phyloP scores from a whole-genome alignment of 35 echinoderm and acorn worm genomes.

The Lytechinus pictus region DNA sequence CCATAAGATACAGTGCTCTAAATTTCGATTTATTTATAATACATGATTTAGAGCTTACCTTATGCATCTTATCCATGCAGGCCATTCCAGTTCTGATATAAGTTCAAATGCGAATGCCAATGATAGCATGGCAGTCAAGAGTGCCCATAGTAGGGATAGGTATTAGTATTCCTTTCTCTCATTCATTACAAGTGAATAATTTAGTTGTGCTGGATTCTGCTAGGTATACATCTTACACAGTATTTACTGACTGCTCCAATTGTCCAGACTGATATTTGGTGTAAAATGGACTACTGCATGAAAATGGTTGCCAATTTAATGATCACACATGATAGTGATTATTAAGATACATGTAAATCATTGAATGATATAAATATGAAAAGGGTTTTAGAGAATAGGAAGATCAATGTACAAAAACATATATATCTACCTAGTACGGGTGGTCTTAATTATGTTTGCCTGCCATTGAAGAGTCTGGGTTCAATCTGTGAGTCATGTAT shows the following conservation, averaged over 20 bases:
- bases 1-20: too few relatives aligned
- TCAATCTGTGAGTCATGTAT: neutral
- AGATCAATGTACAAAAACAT: too few relatives aligned
- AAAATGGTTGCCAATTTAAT: neutral
- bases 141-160: neutral
- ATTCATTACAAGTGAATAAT: neutral
- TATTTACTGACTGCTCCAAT: neutral
- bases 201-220: neutral
- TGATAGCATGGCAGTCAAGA: neutral
- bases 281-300: too few relatives aligned
- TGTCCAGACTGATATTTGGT: neutral
- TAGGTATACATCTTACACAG: neutral
- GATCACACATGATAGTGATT: neutral
- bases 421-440: neutral
- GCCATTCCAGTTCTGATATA: neutral
- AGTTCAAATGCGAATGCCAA: neutral
- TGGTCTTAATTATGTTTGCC: neutral
- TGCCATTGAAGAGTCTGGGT: neutral
- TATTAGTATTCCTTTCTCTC: neutral
- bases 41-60: neutral
- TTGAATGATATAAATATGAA: neutral
- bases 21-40: too few relatives aligned
- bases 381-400: too few relatives aligned
- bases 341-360: neutral
- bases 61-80: neutral